Evolutionary conservation across 2,113 vertebrate genomes (phyloP), one percentile per base, ranked within the genome.

Genomic region (Leucosticte australis): DNA sequence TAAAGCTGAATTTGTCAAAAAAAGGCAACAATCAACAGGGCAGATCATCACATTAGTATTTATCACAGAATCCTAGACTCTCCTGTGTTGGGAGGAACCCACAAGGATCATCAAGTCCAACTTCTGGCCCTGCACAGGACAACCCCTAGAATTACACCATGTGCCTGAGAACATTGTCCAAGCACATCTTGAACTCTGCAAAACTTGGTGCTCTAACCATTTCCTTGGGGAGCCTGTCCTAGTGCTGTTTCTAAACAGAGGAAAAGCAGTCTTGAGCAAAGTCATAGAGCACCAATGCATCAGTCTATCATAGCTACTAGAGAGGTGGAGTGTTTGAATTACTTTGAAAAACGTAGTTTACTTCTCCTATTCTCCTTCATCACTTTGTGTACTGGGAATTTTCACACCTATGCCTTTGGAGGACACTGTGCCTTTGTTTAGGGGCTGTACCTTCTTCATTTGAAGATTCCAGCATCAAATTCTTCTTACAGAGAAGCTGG

Each of bases 211-310:
- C 37, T 28, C 15, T 44, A 18, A 41, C 30, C 26, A 27, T 21
- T 55, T 68, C 17, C 30, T 1, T 47, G 9, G 11, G 23, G 14
- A 62, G 6, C 11, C n/a, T 55, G 8, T 41, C 41, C 30, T 31
- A 23, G 9, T 55, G 31, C 11, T 37, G 20, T 39, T 92, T 74
- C 63, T 73, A 18, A 53, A 50, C 6, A 50, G 33, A 27, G 69
- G 47, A 35, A 11, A 87, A 13, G 16, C 31, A 39, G 3, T 17
- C 27, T 59, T 86, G 31, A 67, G 31, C 20, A 35, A 53, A 77
- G 44, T 2, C 0, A 0, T 6, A 80, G 15, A 69, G 33, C 19
- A 50, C 37, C 18, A 42, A 5, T 13, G 10, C 5, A 9, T 31
- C 44, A 62, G 24, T 33, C 20, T 86, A 1, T 30, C 52, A 13